phyloP scores from a whole-genome alignment of 2,113 vertebrate species.

The Pycnonotus jocosus region DNA sequence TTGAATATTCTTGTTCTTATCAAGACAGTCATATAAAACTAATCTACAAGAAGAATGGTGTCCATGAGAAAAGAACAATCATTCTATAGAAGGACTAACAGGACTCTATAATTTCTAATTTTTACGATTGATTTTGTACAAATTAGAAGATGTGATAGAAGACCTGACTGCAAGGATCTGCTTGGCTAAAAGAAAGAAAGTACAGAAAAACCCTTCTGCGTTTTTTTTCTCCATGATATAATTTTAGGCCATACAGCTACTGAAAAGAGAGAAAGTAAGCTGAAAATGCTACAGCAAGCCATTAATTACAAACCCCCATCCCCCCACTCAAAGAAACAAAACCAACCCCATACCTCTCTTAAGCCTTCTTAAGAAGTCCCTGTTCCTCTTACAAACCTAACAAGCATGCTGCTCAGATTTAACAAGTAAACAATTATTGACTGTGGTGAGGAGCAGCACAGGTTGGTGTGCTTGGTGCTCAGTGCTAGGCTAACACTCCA shows the following conservation, averaged over 20 bases:
- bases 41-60: not conserved
- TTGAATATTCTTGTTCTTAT: not conserved
- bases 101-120: not conserved
- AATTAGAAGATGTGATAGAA: slow-evolving; percentile 40
- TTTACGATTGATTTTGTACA: not conserved
- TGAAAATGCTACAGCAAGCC: slow-evolving; percentile 35
- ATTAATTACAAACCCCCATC: not conserved
- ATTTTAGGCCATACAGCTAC: slow-evolving; percentile 46
- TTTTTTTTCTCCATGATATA: not conserved
- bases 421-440: not conserved
- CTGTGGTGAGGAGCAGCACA: not conserved
- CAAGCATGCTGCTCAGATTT: not conserved
- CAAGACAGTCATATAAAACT: not conserved
- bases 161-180: not conserved
- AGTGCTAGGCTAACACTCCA: not conserved
- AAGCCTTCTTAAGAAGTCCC: not conserved
- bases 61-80: not conserved
- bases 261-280: slow-evolving; percentile 60
- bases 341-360: not conserved
- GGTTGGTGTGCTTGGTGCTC: not conserved
- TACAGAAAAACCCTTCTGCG: not conserved
- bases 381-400: not conserved
- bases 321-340: not conserved
- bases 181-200: not conserved
- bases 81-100: not conserved